Evolutionary conservation across 2,113 vertebrate species (phyloP), one percentile per base, ranked within the genome.

Genomic region (Atlantisia rogersi): DNA sequence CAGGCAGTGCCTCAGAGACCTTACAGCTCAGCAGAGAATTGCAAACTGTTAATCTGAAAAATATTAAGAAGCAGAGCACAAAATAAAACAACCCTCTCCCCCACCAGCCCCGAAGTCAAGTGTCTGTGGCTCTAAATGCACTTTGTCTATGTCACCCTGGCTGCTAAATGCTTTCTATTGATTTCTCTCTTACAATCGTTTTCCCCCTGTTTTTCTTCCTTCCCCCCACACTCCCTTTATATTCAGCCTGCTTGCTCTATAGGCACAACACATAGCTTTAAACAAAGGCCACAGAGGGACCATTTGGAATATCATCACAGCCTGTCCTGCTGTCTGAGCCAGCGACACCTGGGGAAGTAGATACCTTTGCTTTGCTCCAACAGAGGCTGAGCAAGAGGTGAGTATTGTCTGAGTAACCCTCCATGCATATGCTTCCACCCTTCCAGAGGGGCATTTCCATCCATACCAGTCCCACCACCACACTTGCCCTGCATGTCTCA

Each of bases 11-110:
- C 94, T 83, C 86, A 29, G 69, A 93, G 95, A 92, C 83, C 88
- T 94, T 83, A 78, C 37, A 90, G 90, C 84, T 91, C 96, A 94
- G 90, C 79, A 88, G 78, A 97, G 95, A 82, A 79, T 67, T 82
- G 86, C 83, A 94, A 97, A 95, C 93, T 67, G 84, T 79, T 97
- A 96, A 95, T 93, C 92, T 92, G 95, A 95, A 97, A 96, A 97
- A 96, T 95, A 95, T 84, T 90, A 92, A 88, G 92, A 62, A 90
- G 35, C 8, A 91, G 82, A 87, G 52, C 79, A 69, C 86, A 86
- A 92, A 92, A 91, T 75, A 82, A 95, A 95, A 35, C 70, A 93
- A 55, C 15, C 12, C 4, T 69, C 80, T 74, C 35, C 21, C 44
- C 37, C 11, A 48, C 16, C 31, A 82, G 88, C 87, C 85, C 89